Conservation (phyloP, 2,113 vertebrate species). For the chimpanzee (Pan troglodytes) region NHGRI_mPanTro3-v2.1_pri NC_086015.1:105254501-105255000, state of each 20-base stretch:
- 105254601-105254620: not conserved
- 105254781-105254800: not conserved
- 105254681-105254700: not conserved
- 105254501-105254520: not conserved
- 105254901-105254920: not conserved
- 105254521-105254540: not conserved
- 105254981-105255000: not conserved
- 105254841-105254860: slow-evolving; percentile 11
- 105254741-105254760: not conserved
- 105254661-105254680: not conserved
- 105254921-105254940: not conserved
- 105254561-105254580: not conserved
- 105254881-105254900: not conserved
- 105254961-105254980: not conserved
- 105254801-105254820: not conserved
- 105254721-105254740: not conserved
- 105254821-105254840: not conserved
- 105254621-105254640: not conserved
- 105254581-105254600: not conserved
- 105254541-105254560: not conserved
- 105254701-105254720: not conserved
- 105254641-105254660: not conserved
- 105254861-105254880: not conserved
- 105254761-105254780: not conserved
- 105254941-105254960: not conserved